Conservation (phyloP, 2,113 vertebrate genomes). For the Crotalus viridis region DNA sequence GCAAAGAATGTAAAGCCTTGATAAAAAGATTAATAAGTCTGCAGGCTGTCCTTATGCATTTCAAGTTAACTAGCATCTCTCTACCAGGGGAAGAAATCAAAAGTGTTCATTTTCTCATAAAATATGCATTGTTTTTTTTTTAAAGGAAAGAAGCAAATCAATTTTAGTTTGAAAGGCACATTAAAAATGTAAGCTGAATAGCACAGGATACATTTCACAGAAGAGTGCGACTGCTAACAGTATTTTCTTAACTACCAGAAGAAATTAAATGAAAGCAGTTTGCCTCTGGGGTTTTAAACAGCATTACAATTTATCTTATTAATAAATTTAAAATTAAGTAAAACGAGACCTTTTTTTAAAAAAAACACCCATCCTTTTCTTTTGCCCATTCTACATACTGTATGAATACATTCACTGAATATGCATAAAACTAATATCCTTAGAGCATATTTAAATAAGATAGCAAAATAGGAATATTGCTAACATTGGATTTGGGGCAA, state of each 20-base stretch:
- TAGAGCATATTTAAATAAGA: slow-evolving; percentile 34
- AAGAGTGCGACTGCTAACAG: slow-evolving; percentile 58
- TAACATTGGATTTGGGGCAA: slow-evolving; percentile 14
- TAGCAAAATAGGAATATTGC: not conserved
- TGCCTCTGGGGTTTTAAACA: slow-evolving; percentile 64
- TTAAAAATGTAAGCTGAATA: slow-evolving; percentile 70
- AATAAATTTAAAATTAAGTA: slow-evolving; percentile 73
- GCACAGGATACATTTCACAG: slow-evolving; percentile 63
- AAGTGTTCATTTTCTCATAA: slow-evolving; percentile 49
- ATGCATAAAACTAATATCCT: slow-evolving; percentile 41
- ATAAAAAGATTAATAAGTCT: slow-evolving; percentile 22
- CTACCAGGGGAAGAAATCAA: slow-evolving; percentile 29
- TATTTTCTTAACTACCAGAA: slow-evolving; percentile 60
- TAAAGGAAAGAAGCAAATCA: slow-evolving; percentile 64
- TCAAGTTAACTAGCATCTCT: slow-evolving; percentile 23
- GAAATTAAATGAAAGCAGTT: slow-evolving; percentile 70
- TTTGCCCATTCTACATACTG: not conserved
- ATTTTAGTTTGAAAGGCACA: slow-evolving; percentile 64
- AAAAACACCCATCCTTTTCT: slow-evolving; percentile 2
- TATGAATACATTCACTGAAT: slow-evolving; percentile 48
- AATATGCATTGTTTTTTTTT: slow-evolving; percentile 62
- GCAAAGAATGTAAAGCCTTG: slow-evolving; percentile 14
- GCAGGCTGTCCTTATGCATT: slow-evolving; percentile 13
- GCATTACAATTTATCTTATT: slow-evolving; percentile 70
- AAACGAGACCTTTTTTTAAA: slow-evolving; percentile 46